Percentiles rank a stretch among this genome's conserved stretches.
These are phyloP conservation scores for Apis dorsata DNA, from an alignment of 1,140 invertebrate genomes.

Conservation along the genomic window DNA sequence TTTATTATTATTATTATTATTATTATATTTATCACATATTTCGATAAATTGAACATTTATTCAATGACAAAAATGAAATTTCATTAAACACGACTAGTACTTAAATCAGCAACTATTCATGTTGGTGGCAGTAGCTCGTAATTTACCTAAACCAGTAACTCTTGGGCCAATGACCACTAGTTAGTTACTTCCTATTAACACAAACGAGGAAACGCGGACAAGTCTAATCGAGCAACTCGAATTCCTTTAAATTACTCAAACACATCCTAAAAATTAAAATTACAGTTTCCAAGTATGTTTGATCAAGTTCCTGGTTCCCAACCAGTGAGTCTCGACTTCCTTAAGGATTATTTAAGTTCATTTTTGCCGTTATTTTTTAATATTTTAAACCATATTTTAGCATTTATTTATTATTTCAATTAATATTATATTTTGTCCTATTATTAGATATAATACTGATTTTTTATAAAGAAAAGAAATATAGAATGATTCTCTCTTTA, in stretches of 20 bases:
- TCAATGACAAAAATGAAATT: not conserved
- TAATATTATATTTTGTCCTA: no score
- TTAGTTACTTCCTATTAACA: slow-evolving; percentile 20
- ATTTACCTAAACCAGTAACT: not conserved
- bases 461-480: no score
- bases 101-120: not conserved
- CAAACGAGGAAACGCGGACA: slow-evolving; percentile 14
- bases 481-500: no score
- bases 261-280: slow-evolving; percentile 5
- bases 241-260: not conserved
- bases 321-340: no score
- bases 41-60: no score
- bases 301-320: no score
- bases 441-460: no score
- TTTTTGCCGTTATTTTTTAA: no score
- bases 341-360: no score
- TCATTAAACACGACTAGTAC: not conserved
- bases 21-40: no score
- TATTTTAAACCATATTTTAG: no score
- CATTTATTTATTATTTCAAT: no score
- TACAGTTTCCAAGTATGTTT: not conserved
- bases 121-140: not conserved
- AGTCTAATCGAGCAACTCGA: not conserved
- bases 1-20: not conserved
- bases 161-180: slow-evolving; percentile 16